Percentiles rank a stretch among this genome's conserved stretches.
Evolutionary conservation across 2,113 vertebrate genomes (phyloP).

Genomic region (Ranitomeya imitator): DNA sequence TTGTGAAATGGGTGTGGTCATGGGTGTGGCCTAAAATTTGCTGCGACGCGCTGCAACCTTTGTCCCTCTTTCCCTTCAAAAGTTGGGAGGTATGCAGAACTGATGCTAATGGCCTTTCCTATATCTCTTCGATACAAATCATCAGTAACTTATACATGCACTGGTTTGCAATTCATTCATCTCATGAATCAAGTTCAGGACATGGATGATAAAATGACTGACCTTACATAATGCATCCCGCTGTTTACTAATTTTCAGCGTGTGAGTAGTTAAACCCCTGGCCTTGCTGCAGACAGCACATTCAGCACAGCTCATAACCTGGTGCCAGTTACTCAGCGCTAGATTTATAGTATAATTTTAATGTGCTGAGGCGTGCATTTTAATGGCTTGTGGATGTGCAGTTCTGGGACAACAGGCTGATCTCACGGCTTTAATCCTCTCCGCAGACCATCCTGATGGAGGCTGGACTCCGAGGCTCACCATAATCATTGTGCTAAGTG

Average conservation of each 20-base stretch:
- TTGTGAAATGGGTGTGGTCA: too few species aligned
- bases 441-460: conserved; percentile 42
- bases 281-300: conserved; percentile 30
- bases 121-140: not conserved
- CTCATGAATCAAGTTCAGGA: not conserved
- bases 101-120: too few species aligned
- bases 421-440: conserved; percentile 43
- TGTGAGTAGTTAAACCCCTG: not conserved
- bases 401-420: conserved; percentile 43
- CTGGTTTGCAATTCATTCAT: not conserved
- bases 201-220: too few species aligned
- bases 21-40: too few species aligned
- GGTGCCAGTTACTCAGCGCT: conserved; percentile 41
- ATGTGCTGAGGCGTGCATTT: conserved; percentile 52
- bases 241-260: not conserved
- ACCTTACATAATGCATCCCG: too few species aligned
- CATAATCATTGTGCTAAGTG: conserved; percentile 35
- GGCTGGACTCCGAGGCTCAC: conserved; percentile 18
- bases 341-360: conserved; percentile 53
- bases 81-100: too few species aligned
- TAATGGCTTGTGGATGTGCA: conserved; percentile 36
- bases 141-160: not conserved
- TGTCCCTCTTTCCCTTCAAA: too few species aligned
- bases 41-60: too few species aligned
- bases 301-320: conserved; percentile 46